phyloP scores from a whole-genome alignment of 2,113 vertebrate species.

The Alectura lathami region DNA sequence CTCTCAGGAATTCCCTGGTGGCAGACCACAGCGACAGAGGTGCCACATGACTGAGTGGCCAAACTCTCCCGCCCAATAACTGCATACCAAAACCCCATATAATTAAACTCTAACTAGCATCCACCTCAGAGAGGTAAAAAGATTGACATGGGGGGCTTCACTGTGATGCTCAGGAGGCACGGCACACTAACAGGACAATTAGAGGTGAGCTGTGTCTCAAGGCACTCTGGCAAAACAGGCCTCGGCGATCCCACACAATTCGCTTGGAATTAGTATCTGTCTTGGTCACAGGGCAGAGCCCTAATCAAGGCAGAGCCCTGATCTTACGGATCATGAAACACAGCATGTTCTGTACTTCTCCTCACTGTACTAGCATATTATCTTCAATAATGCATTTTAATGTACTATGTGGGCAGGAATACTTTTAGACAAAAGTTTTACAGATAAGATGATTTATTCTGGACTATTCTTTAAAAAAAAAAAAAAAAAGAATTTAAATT shows the following conservation, averaged over 20 bases:
- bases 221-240: not conserved
- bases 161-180: not conserved
- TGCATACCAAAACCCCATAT: not conserved
- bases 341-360: not conserved
- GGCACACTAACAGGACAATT: not conserved
- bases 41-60: not conserved
- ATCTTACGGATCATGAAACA: not conserved
- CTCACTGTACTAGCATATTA: not conserved
- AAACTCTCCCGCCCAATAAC: not conserved
- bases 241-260: not conserved
- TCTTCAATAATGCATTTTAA: constrained; percentile 44
- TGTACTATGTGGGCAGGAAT: constrained; percentile 11
- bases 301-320: not conserved
- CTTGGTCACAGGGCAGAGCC: not conserved
- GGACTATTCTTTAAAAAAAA: not conserved
- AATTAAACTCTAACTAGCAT: not conserved
- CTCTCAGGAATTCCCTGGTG: constrained; percentile 36
- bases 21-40: not conserved
- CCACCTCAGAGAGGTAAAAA: not conserved
- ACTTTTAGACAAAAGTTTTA: constrained; percentile 27
- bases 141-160: not conserved
- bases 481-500: not conserved
- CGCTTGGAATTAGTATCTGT: not conserved
- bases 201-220: not conserved
- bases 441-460: constrained; percentile 11